phyloP scores from a whole-genome alignment of 2,888 invertebrate species.

The Carpatolechia fugitivella region DNA sequence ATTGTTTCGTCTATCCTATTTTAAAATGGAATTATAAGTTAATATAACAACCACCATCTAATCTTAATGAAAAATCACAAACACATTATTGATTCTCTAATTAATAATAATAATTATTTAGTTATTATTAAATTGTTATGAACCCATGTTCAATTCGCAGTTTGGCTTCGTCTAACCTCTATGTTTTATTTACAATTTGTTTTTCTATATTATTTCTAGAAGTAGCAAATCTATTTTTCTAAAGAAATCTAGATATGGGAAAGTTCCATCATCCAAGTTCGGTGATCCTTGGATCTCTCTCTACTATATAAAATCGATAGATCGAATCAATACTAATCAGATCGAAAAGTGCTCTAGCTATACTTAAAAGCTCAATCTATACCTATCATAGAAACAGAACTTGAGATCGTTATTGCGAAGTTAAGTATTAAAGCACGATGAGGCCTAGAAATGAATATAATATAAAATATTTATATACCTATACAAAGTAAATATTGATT shows the following conservation, averaged over 20 bases:
- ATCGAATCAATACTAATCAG: background rate
- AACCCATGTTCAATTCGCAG: constrained; percentile 16
- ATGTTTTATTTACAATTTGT: constrained; percentile 14
- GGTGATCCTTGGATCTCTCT: background rate
- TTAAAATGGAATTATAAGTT: background rate
- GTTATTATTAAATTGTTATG: constrained; percentile 3
- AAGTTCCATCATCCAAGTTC: background rate
- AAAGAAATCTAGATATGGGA: constrained; percentile 1
- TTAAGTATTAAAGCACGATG: background rate
- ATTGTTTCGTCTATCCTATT: background rate
- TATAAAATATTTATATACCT: background rate
- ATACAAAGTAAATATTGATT: background rate
- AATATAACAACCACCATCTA: constrained; percentile 49
- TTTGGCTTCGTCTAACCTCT: constrained; percentile 15
- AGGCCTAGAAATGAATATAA: background rate
- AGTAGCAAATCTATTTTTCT: constrained; percentile 13
- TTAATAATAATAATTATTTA: constrained; percentile 13
- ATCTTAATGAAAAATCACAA: constrained; percentile 43
- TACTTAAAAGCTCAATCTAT: background rate
- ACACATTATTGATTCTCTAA: constrained; percentile 31
- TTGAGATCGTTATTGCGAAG: background rate
- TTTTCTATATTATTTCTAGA: constrained; percentile 5
- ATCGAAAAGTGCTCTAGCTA: constrained; percentile 4
- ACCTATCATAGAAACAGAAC: background rate
- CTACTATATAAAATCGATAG: background rate